Evolutionary conservation across 2,797 vertebrate species (phyloP).

Genomic region (Phrynocephalus forsythii): DNA sequence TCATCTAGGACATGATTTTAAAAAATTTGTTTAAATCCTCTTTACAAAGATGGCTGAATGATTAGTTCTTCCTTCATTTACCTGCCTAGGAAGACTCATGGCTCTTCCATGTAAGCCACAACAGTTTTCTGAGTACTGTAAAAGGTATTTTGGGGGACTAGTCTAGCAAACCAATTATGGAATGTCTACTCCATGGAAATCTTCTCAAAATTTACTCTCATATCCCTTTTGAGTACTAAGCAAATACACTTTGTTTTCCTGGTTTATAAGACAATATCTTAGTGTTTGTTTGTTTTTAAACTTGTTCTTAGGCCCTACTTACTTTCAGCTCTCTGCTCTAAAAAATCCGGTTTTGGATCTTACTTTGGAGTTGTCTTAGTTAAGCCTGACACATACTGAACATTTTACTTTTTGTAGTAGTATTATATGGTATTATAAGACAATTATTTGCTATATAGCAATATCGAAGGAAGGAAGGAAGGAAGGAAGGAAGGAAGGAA

Average conservation of each 20-base stretch:
- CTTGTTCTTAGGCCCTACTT: background rate
- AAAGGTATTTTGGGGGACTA: background rate
- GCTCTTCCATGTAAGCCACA: background rate
- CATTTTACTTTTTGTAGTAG: background rate
- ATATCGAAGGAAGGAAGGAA: background rate
- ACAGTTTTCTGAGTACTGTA: background rate
- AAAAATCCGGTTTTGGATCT: background rate
- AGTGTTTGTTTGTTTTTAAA: background rate
- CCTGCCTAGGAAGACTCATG: background rate
- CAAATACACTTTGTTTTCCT: background rate
- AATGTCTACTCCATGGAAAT: too few relatives aligned
- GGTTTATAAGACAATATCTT: background rate
- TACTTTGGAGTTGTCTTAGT: background rate
- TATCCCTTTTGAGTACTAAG: background rate
- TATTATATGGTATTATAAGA: background rate
- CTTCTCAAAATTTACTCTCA: too few relatives aligned
- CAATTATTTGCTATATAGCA: background rate
- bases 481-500: too few relatives aligned
- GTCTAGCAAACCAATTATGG: background rate
- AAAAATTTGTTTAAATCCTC: background rate
- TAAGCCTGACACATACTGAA: background rate
- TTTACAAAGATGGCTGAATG: background rate
- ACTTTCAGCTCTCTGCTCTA: background rate
- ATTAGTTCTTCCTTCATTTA: background rate
- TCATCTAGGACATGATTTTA: accelerated